Conservation (phyloP, 2,797 vertebrate genomes). For the Arremon aurantiirostris region DNA sequence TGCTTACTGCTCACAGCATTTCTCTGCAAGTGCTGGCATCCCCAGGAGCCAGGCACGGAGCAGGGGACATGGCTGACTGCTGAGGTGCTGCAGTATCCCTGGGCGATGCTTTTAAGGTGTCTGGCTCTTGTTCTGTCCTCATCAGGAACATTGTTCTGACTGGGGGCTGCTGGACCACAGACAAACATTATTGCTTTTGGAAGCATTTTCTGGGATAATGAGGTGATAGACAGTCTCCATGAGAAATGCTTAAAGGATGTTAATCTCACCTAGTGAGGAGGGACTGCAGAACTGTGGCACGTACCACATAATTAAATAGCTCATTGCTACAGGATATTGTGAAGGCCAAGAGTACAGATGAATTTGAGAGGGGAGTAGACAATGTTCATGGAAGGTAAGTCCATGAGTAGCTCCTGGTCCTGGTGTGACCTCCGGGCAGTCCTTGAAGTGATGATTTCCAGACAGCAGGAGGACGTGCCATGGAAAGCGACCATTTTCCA, state of each 20-base stretch:
- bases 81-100: not conserved
- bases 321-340: constrained; percentile 14
- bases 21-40: constrained; percentile 1
- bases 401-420: not conserved
- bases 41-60: not conserved
- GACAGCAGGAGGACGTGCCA: not conserved
- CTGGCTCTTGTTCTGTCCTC: constrained; percentile 10
- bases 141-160: not conserved
- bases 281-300: constrained; percentile 19
- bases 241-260: constrained; percentile 45
- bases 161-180: not conserved
- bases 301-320: not conserved
- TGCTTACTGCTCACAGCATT: not conserved
- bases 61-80: not conserved
- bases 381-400: not conserved
- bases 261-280: constrained; percentile 40
- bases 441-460: not conserved
- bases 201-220: constrained; percentile 32
- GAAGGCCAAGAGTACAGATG: constrained; percentile 11
- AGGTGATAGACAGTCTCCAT: constrained; percentile 33
- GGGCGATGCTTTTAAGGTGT: not conserved
- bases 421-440: not conserved
- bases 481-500: not conserved
- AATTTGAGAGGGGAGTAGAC: not conserved
- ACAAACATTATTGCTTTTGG: constrained; percentile 32